These are phyloP conservation scores for Sebastes cheni DNA, from an alignment of 2,797 vertebrate species.

Conservation along the genomic window DNA sequence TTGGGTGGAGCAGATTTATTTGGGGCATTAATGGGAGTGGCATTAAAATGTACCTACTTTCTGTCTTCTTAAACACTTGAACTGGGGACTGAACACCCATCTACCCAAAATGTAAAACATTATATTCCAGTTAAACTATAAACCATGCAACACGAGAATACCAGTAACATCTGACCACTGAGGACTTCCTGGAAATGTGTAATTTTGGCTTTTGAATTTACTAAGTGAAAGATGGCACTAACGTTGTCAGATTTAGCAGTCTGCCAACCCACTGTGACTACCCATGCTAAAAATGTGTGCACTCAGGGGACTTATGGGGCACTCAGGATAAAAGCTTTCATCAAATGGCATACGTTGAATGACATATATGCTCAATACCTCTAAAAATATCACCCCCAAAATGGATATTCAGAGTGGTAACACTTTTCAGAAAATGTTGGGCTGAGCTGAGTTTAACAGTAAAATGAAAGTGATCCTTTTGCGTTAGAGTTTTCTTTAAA, in stretches of 20 bases:
- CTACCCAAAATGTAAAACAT: background rate
- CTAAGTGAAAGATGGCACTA: background rate
- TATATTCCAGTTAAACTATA: background rate
- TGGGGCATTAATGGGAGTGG: background rate
- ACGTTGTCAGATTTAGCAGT: background rate
- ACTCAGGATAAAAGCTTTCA: conserved; percentile 53
- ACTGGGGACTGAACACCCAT: background rate
- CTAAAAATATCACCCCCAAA: conserved; percentile 37
- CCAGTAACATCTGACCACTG: background rate
- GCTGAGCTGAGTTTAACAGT: background rate
- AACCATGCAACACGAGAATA: background rate
- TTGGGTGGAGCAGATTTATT: background rate
- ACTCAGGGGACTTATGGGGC: conserved; percentile 6
- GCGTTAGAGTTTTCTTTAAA: background rate
- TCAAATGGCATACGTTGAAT: conserved; percentile 38
- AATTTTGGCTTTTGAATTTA: background rate
- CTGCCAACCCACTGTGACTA: background rate
- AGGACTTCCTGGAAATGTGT: background rate
- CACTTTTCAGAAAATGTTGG: background rate
- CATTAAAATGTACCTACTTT: background rate
- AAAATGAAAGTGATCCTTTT: background rate
- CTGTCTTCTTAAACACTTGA: background rate
- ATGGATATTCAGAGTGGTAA: background rate
- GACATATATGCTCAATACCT: conserved; percentile 11
- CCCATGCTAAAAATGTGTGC: conserved; percentile 25